A percentile compares a stretch with the other conserved stretches of the same genome.
phyloP scores from a whole-genome alignment of 92 coral and sea anemone genomes.

The Phenganax stokvisi region DNA sequence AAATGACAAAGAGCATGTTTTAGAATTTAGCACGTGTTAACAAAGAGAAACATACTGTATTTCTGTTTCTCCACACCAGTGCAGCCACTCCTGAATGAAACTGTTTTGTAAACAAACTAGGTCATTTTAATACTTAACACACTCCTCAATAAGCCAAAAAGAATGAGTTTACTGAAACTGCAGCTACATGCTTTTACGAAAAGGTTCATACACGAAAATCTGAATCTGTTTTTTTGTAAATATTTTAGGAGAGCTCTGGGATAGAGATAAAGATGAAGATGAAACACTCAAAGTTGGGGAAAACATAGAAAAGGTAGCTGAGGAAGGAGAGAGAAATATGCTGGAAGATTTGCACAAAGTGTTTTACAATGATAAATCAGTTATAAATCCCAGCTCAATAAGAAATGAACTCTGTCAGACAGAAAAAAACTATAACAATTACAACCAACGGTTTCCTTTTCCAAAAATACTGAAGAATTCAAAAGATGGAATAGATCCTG shows the following conservation, averaged over 20 bases:
- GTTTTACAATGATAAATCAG: not conserved
- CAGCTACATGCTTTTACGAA: not conserved
- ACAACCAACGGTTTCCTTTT: slow-evolving; percentile 7
- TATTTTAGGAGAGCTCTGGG: slow-evolving; percentile 23
- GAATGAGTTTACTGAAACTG: too few relatives aligned
- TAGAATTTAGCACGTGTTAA: too few relatives aligned
- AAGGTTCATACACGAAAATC: not conserved
- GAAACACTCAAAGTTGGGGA: not conserved
- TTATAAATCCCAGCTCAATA: slow-evolving; percentile 20
- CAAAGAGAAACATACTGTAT: too few relatives aligned
- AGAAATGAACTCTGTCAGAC: not conserved
- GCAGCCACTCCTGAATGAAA: too few relatives aligned
- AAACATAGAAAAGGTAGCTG: slow-evolving; percentile 1
- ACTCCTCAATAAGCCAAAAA: too few relatives aligned
- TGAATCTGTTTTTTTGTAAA: not conserved
- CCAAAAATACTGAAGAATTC: slow-evolving; percentile 4
- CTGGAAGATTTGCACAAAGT: not conserved
- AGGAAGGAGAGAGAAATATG: not conserved
- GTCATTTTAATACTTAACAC: too few relatives aligned
- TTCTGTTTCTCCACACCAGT: too few relatives aligned
- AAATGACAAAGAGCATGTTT: too few relatives aligned
- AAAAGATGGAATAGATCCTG: not conserved
- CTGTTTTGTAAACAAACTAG: too few relatives aligned
- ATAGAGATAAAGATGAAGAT: slow-evolving; percentile 24
- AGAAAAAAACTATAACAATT: not conserved